Evolutionary conservation across 2,797 vertebrate species (phyloP).

Genomic region (Chaenodraco wilsoni): DNA sequence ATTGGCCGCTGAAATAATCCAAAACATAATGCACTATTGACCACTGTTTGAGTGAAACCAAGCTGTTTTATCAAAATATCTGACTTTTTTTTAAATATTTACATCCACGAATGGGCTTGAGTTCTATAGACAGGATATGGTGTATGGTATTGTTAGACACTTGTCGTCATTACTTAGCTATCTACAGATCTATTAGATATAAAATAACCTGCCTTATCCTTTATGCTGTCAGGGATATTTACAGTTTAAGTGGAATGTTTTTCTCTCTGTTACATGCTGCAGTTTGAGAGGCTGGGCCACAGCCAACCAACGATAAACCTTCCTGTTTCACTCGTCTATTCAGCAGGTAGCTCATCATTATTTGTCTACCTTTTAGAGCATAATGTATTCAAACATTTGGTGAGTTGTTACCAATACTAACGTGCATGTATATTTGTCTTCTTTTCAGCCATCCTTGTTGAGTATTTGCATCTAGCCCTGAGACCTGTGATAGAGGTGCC

Average conservation of each 20-base stretch:
- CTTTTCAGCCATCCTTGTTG: slow-evolving; percentile 86
- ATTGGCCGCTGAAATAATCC: not conserved
- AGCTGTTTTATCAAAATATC: not conserved
- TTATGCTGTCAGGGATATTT: not conserved
- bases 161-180: too few species aligned
- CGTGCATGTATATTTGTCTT: not conserved
- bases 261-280: slow-evolving; percentile 18
- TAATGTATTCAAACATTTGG: not conserved
- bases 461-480: slow-evolving; percentile 87
- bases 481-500: slow-evolving; percentile 87
- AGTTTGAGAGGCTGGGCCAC: slow-evolving; percentile 93
- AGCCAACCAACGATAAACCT: slow-evolving; percentile 87
- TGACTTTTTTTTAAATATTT: not conserved
- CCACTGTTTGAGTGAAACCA: not conserved
- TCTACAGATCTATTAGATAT: not conserved
- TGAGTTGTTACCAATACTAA: not conserved
- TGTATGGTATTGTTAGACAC: too few species aligned
- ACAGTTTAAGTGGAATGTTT: not conserved
- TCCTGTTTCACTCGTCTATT: slow-evolving; percentile 87
- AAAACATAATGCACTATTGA: not conserved
- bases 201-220: not conserved
- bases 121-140: too few species aligned
- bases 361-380: not conserved
- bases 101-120: not conserved
- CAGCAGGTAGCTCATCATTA: slow-evolving; percentile 84